Evolutionary conservation across 2,113 vertebrate genomes (phyloP).

Genomic region (Chloebia gouldiae): DNA sequence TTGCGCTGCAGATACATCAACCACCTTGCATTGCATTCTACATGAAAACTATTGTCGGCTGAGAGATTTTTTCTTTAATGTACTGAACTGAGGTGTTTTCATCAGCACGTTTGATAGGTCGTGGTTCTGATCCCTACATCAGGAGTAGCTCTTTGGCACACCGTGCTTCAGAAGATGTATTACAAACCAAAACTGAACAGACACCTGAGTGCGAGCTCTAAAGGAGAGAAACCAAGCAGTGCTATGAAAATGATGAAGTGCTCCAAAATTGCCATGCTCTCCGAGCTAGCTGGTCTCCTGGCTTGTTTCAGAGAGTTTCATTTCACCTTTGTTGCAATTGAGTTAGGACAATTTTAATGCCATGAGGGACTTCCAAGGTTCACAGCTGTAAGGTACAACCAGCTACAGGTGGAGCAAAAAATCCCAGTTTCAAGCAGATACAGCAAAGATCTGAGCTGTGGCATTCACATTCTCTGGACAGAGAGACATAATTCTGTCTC

Average conservation of each 20-base stretch:
- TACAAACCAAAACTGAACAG: not conserved
- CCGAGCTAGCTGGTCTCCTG: not conserved
- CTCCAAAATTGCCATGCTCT: not conserved
- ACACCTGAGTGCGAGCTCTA: not conserved
- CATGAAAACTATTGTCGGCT: constrained; percentile 1
- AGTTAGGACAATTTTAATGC: not conserved
- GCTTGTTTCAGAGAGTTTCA: not conserved
- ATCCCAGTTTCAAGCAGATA: not conserved
- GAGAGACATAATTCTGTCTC: too few relatives aligned
- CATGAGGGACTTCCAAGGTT: not conserved
- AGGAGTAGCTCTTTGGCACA: not conserved
- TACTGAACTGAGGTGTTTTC: not conserved
- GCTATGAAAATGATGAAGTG: not conserved
- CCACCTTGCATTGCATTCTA: not conserved
- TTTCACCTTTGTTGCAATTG: not conserved
- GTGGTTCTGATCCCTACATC: constrained; percentile 16
- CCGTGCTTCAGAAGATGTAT: not conserved
- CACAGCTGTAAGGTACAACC: not conserved
- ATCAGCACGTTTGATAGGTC: not conserved
- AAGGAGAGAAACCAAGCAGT: not conserved
- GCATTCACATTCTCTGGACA: too few relatives aligned
- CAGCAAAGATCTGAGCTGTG: not conserved
- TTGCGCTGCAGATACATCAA: not conserved
- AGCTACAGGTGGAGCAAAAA: not conserved
- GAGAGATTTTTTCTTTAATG: not conserved